Evolutionary conservation across 1,140 invertebrate species (phyloP).

Genomic region (Coenobita brevimanus): DNA sequence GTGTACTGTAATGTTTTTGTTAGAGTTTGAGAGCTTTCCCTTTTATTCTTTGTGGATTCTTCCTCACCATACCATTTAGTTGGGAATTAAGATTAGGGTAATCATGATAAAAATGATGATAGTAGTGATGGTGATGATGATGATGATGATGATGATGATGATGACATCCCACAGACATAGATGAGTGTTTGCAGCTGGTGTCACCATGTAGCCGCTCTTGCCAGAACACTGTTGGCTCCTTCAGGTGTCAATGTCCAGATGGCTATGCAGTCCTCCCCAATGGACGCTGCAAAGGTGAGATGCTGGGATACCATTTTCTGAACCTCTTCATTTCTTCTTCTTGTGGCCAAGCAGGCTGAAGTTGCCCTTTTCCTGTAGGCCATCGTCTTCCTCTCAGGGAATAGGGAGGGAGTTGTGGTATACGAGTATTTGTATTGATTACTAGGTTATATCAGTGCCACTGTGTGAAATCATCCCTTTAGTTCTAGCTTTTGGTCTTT

Average conservation of each 20-base stretch:
- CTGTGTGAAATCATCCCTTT: no score
- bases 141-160: slow-evolving; percentile 61
- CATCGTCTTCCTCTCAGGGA: no score
- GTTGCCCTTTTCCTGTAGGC: no score
- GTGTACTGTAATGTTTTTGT: no score
- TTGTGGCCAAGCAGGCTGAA: no score
- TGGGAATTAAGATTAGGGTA: neutral
- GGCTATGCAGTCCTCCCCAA: slow-evolving; percentile 78
- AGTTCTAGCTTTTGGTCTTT: no score
- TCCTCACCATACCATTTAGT: neutral
- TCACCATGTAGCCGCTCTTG: slow-evolving; percentile 81
- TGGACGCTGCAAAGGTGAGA: slow-evolving; percentile 62
- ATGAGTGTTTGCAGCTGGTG: slow-evolving; percentile 98
- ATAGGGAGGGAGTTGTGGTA: no score
- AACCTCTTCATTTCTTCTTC: slow-evolving; percentile 45
- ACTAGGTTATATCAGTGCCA: no score
- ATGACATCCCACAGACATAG: slow-evolving; percentile 86
- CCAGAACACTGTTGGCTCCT: slow-evolving; percentile 91
- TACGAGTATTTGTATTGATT: no score
- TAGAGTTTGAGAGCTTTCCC: no score
- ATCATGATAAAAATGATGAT: no score
- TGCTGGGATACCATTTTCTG: neutral
- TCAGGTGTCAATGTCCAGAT: slow-evolving; percentile 86
- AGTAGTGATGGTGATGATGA: no score
- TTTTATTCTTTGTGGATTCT: neutral